Conservation (phyloP, 2,888 invertebrate genomes). For the Camptogramma bilineatum region DNA sequence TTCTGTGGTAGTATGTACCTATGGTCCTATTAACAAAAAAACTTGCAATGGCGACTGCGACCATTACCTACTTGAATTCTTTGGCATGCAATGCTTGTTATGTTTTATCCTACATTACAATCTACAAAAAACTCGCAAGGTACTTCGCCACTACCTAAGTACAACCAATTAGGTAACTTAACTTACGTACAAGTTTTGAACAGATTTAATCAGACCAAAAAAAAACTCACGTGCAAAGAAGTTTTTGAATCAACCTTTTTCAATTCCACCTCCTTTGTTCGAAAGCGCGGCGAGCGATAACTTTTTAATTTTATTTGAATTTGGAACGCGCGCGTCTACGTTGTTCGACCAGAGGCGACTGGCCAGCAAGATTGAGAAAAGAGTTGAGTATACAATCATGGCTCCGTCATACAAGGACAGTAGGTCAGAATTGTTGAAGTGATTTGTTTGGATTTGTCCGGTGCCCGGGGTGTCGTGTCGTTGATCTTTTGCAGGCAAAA, state of each 20-base stretch:
- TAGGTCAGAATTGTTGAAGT: slow-evolving; percentile 27
- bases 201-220: slow-evolving; percentile 3
- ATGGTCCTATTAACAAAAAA: too few species aligned
- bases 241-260: slow-evolving; percentile 24
- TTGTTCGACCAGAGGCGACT: slow-evolving; percentile 25
- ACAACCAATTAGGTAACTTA: slow-evolving; percentile 11
- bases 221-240: slow-evolving; percentile 29
- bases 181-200: slow-evolving; percentile 11
- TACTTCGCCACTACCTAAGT: background rate
- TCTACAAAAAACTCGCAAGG: background rate
- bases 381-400: slow-evolving; percentile 22
- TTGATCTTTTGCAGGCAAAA: slow-evolving; percentile 23
- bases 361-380: slow-evolving; percentile 28
- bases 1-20: too few species aligned
- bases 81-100: too few species aligned
- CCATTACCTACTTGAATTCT: background rate
- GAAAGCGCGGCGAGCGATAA: slow-evolving; percentile 26
- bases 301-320: slow-evolving; percentile 27
- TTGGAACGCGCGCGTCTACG: slow-evolving; percentile 22
- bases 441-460: slow-evolving; percentile 23
- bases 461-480: slow-evolving; percentile 1
- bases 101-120: slow-evolving; percentile 1
- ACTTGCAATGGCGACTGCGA: background rate
- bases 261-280: slow-evolving; percentile 27
- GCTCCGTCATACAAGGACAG: slow-evolving; percentile 29